phyloP scores from a whole-genome alignment of 2,113 vertebrate genomes.

The Columbina picui region DNA sequence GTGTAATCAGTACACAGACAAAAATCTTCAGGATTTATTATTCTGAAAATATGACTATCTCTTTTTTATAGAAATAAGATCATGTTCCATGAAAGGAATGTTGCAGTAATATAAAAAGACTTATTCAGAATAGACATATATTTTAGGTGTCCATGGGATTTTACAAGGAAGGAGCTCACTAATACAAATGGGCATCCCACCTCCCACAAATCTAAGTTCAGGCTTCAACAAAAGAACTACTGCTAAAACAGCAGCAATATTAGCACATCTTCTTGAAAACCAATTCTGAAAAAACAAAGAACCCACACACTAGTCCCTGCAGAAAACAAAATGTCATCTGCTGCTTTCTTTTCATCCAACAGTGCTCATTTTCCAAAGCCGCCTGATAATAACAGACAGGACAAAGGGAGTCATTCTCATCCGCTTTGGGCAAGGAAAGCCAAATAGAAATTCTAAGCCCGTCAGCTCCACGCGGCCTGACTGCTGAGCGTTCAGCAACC shows the following conservation, averaged over 20 bases:
- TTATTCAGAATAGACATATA: neutral
- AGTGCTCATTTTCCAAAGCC: neutral
- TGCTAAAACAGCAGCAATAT: constrained; percentile 22
- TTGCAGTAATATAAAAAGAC: neutral
- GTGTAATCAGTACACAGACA: neutral
- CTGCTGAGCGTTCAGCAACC: neutral
- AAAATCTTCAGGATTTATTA: neutral
- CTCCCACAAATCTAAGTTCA: neutral
- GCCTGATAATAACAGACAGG: neutral
- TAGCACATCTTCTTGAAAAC: constrained; percentile 32
- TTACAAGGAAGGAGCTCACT: neutral
- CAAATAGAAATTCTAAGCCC: neutral
- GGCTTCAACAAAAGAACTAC: neutral
- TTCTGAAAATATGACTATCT: neutral
- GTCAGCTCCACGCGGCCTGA: neutral
- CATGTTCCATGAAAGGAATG: neutral
- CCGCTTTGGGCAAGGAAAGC: neutral
- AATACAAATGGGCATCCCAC: neutral
- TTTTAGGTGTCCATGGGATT: neutral
- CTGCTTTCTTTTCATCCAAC: neutral
- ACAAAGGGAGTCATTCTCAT: constrained; percentile 62
- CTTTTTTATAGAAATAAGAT: neutral
- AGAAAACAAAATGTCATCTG: constrained; percentile 61
- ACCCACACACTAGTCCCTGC: neutral
- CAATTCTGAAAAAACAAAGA: constrained; percentile 38